Percentiles rank a stretch among this genome's conserved stretches.
Evolutionary conservation across 2,888 invertebrate genomes (phyloP).

Genomic region (Cheilosia scutellata): DNA sequence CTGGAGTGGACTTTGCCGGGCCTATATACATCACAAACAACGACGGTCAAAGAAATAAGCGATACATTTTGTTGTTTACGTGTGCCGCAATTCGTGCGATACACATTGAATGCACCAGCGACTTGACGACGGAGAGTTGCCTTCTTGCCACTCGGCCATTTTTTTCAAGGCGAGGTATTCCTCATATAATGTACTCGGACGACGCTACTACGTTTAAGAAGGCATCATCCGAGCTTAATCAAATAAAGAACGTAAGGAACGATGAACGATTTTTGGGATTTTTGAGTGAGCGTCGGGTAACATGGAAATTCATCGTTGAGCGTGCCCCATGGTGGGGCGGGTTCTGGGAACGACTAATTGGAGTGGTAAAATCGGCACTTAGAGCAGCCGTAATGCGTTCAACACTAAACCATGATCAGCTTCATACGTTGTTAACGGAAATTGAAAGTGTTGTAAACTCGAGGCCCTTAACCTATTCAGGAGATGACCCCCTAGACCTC

Average conservation of each 20-base stretch:
- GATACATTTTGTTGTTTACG: constrained; percentile 17
- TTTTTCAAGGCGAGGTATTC: constrained; percentile 33
- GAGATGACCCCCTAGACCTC: constrained; percentile 35
- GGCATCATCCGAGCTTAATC: constrained; percentile 3
- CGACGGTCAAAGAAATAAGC: background rate
- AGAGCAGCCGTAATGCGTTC: constrained; percentile 22
- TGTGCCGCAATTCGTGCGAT: constrained; percentile 10
- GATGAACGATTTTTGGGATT: constrained; percentile 25
- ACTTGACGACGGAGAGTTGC: constrained; percentile 26
- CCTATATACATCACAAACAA: constrained; percentile 15
- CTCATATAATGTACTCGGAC: constrained; percentile 33
- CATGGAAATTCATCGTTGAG: constrained; percentile 29
- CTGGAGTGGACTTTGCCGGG: constrained; percentile 26
- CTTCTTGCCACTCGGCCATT: constrained; percentile 25
- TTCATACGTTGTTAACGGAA: constrained; percentile 32
- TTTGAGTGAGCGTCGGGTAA: constrained; percentile 2
- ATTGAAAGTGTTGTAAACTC: constrained; percentile 41
- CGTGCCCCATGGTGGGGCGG: constrained; percentile 1
- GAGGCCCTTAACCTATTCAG: constrained; percentile 25
- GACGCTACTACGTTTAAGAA: constrained; percentile 37
- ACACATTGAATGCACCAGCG: constrained; percentile 10
- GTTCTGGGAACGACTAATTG: constrained; percentile 48
- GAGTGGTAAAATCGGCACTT: constrained; percentile 37
- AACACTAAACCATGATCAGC: constrained; percentile 30
- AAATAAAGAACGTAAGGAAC: background rate